phyloP scores from a whole-genome alignment of 2,113 vertebrate species.

The Sylvilagus bachmani region DNA sequence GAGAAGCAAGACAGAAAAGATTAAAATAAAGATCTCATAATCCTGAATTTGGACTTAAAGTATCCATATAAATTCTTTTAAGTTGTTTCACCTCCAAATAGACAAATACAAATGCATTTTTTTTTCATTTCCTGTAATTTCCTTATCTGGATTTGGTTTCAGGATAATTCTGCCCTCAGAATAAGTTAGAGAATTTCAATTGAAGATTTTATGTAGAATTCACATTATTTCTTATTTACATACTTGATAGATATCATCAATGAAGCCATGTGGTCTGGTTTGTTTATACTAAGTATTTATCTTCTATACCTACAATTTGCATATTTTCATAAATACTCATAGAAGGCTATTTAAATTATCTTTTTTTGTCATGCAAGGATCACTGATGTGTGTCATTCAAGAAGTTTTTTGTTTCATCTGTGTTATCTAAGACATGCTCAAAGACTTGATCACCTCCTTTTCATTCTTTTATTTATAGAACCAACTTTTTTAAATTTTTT shows the following conservation, averaged over 20 bases:
- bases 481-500: too few relatives aligned
- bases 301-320: background rate
- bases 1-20: background rate
- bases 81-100: background rate
- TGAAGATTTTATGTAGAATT: background rate
- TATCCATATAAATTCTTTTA: background rate
- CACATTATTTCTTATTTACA: background rate
- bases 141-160: background rate
- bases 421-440: background rate
- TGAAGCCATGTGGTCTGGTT: too few relatives aligned
- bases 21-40: background rate
- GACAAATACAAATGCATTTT: background rate
- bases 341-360: background rate
- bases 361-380: too few relatives aligned
- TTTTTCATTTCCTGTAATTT: background rate
- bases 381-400: background rate
- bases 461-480: background rate
- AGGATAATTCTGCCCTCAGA: background rate
- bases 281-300: background rate
- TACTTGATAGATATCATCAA: background rate
- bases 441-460: background rate
- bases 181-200: background rate
- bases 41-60: background rate
- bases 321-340: background rate
- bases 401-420: background rate